Evolutionary conservation across 2,888 invertebrate genomes (phyloP), one percentile per base, ranked within the genome.

Genomic region (Eucriotettix oculatus): DNA sequence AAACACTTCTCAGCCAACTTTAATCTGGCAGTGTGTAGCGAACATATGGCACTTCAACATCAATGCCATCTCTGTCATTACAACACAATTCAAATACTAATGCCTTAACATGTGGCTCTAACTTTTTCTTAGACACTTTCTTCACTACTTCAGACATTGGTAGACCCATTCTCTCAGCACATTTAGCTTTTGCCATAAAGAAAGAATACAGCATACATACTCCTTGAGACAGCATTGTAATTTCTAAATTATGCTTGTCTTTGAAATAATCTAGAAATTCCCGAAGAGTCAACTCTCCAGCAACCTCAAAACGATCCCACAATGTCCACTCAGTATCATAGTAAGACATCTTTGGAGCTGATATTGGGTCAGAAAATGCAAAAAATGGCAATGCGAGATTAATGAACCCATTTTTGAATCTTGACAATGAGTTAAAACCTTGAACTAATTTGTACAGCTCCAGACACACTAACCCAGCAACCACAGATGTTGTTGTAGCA

Each of bases 121-220:
- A 81, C 71, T 85, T 87, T 75, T 90, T 90, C 78, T 95, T 96
- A 9, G 96, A 95, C 1, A 99, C 96, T 63, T 86, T 85, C 68
- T 86, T 86, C 42, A 90, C 90, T 56, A 90, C 90, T 70, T 90
- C 89, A 0, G 88, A 85, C 89, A 90, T 88, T 9, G 83, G 78
- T 69, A 94, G 76, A 56, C 82, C 82, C 73, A 95, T 79, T 43
- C 96, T 82, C 73, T 96, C 95, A 69, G 87, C 85, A 63, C 88
- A 82, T 74, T 94, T 95, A 41, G 86, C 83, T 68, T 86, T 85
- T 29, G 88, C 84, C 94, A 98, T 95, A 76, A 99, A 99, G 82
- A 97, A 98, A 16, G 98, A 95, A 74, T 95, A 99, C 59, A 99
- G 77, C 94, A 99, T 96, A 68, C 94, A 95, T 1, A 98, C 95